These are phyloP conservation scores for Catalaphyllia jardinei DNA, from an alignment of 64 coral and sea anemone species.

Conservation along the genomic window DNA sequence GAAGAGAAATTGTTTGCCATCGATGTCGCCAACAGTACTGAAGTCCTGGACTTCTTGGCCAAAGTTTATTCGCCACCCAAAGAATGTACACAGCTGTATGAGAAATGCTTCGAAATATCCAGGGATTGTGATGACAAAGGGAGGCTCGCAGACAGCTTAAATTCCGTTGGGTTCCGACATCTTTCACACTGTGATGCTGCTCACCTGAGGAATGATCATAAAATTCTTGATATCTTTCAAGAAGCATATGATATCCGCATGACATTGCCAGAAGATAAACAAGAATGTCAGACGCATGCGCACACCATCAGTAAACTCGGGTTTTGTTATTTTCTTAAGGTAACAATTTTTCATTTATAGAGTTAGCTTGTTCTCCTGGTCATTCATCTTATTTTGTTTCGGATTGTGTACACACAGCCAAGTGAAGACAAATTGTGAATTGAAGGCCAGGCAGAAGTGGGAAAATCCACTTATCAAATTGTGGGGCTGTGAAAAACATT, in stretches of 20 bases:
- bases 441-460: too few relatives aligned
- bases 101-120: not conserved
- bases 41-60: slow-evolving; percentile 9
- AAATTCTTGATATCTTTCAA: not conserved
- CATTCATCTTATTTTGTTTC: too few relatives aligned
- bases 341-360: not conserved
- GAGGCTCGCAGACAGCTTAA: slow-evolving; percentile 13
- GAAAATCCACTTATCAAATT: too few relatives aligned
- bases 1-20: not conserved
- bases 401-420: too few relatives aligned
- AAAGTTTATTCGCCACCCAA: slow-evolving; percentile 5
- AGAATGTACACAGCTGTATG: not conserved
- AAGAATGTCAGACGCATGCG: slow-evolving; percentile 4
- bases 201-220: not conserved
- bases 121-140: not conserved
- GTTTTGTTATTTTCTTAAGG: not conserved
- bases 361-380: not conserved
- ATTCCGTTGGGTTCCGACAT: not conserved
- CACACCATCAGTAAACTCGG: slow-evolving; percentile 19
- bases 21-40: not conserved
- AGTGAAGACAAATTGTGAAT: too few relatives aligned
- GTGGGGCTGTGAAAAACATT: too few relatives aligned
- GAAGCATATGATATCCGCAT: not conserved
- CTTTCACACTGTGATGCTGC: not conserved
- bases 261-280: not conserved